Evolutionary conservation across 2,888 invertebrate genomes (phyloP).

Genomic region (Isoperla grammatica): DNA sequence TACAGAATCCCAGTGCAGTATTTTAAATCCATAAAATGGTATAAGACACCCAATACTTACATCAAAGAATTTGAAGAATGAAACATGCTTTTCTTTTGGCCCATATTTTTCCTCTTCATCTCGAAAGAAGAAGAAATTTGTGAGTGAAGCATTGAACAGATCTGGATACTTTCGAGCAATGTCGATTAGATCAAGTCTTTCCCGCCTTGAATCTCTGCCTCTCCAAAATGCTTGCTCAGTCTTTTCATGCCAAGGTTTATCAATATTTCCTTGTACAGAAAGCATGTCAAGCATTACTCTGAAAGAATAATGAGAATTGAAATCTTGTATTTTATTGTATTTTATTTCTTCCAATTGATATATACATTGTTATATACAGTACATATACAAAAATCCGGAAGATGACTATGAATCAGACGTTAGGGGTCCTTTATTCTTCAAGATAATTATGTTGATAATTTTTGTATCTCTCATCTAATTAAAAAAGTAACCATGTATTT

Average conservation of each 20-base stretch:
- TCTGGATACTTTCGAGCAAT: constrained; percentile 69
- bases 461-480: no score
- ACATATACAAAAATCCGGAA: no score
- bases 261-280: constrained; percentile 78
- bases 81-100: constrained; percentile 74
- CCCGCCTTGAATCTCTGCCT: constrained; percentile 84
- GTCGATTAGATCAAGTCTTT: constrained; percentile 75
- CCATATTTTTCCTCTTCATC: constrained; percentile 81
- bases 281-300: constrained; percentile 86
- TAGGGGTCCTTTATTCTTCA: no score
- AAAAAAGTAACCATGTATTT: no score
- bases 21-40: no score
- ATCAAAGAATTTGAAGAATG: constrained; percentile 91
- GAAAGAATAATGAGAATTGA: constrained; percentile 35
- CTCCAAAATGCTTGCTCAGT: constrained; percentile 80
- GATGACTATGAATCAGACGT: no score
- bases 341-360: no score
- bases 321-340: no score
- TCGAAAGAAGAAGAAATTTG: constrained; percentile 93
- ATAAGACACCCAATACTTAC: constrained; percentile 56
- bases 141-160: constrained; percentile 83
- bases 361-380: no score
- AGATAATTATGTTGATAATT: no score
- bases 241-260: constrained; percentile 66
- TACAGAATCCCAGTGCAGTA: no score